These are phyloP conservation scores for Eupithecia centaureata DNA, from an alignment of 2,888 invertebrate genomes.

Conservation along the genomic window DNA sequence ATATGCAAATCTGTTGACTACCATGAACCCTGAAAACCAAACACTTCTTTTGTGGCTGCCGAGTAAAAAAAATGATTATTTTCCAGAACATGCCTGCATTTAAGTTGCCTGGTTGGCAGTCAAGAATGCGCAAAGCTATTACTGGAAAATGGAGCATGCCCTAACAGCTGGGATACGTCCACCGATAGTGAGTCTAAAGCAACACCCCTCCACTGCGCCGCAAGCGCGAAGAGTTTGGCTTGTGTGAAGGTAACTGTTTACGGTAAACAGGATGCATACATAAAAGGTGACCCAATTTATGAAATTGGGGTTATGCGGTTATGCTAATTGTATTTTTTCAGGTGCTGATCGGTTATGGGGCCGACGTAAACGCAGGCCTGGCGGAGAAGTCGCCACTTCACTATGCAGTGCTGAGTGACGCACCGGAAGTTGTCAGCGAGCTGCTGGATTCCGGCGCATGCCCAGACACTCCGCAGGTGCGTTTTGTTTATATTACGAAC, in stretches of 20 bases:
- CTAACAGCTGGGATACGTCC: slow-evolving; percentile 88
- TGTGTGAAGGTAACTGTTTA: slow-evolving; percentile 77
- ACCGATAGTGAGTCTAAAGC: slow-evolving; percentile 85
- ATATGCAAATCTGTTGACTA: too few relatives aligned
- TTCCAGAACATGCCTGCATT: slow-evolving; percentile 85
- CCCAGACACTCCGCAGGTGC: slow-evolving; percentile 92
- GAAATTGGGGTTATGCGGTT: slow-evolving; percentile 33
- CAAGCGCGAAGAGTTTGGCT: slow-evolving; percentile 85
- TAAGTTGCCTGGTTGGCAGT: slow-evolving; percentile 90
- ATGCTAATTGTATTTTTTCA: slow-evolving; percentile 61
- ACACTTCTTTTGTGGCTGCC: background rate
- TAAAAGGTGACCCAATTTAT: slow-evolving; percentile 49
- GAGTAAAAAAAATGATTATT: background rate
- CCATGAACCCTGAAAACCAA: background rate
- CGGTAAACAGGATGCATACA: slow-evolving; percentile 57
- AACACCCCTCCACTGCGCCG: slow-evolving; percentile 91
- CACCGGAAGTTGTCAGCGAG: slow-evolving; percentile 88
- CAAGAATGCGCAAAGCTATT: slow-evolving; percentile 88
- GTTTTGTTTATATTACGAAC: slow-evolving; percentile 46
- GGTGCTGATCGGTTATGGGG: slow-evolving; percentile 87
- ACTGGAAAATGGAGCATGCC: slow-evolving; percentile 86
- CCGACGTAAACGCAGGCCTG: slow-evolving; percentile 91
- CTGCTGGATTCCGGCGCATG: slow-evolving; percentile 90
- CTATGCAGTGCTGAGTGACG: slow-evolving; percentile 91
- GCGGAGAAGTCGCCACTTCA: slow-evolving; percentile 90